Conservation (phyloP, 2,888 invertebrate species). For the Polydesmus complanatus region DNA sequence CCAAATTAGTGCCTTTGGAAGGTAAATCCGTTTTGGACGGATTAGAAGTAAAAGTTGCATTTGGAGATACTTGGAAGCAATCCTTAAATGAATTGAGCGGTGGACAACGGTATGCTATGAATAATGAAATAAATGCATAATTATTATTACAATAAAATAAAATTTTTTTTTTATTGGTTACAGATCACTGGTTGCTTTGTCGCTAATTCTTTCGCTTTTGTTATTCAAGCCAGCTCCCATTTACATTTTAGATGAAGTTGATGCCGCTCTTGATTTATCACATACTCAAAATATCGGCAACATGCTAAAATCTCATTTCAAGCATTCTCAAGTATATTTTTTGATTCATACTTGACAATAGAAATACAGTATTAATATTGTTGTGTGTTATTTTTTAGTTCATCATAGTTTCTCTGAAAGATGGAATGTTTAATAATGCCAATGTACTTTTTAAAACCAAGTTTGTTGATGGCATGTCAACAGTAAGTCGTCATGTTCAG, state of each 20-base stretch:
- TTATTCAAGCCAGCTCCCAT: conserved; percentile 95
- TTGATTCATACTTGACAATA: too few species aligned
- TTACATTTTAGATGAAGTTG: conserved; percentile 97
- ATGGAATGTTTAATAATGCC: conserved; percentile 99
- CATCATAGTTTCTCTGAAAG: conserved; percentile 93
- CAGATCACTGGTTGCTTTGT: conserved; percentile 72
- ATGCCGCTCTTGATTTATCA: conserved; percentile 91
- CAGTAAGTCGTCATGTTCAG: conserved; percentile 46
- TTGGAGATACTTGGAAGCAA: conserved; percentile 91
- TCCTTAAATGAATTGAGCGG: conserved; percentile 90
- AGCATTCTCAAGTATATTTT: conserved; percentile 58
- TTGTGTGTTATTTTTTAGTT: conserved; percentile 47
- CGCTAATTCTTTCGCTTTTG: conserved; percentile 88
- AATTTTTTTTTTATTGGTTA: neutral
- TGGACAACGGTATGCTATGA: conserved; percentile 59
- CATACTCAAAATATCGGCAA: conserved; percentile 98
- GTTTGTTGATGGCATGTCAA: conserved; percentile 89
- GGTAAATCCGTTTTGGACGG: conserved; percentile 65
- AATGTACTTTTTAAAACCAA: conserved; percentile 90
- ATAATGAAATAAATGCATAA: neutral
- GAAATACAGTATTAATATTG: neutral
- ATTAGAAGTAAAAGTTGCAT: conserved; percentile 76
- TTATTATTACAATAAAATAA: neutral
- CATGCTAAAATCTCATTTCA: conserved; percentile 83
- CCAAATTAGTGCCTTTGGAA: conserved; percentile 63